Percentiles rank a stretch among this genome's conserved stretches.
phyloP scores from a whole-genome alignment of 2,888 invertebrate species.

The Limnephilus rhombicus region DNA sequence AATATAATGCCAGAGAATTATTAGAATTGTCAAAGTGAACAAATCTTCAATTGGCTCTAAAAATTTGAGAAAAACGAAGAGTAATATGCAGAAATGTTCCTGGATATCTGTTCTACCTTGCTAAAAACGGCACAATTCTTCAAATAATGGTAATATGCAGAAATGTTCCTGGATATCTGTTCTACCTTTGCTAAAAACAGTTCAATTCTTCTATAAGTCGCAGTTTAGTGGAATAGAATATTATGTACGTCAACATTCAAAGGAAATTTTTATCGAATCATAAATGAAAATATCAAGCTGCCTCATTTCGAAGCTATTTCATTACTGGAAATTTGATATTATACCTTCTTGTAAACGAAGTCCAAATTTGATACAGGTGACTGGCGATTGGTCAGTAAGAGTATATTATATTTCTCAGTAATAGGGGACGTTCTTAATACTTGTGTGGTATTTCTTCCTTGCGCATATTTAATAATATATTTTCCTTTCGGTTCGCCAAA shows the following conservation, averaged over 20 bases:
- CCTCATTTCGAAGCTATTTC: not conserved
- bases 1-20: no score
- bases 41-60: not conserved
- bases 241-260: not conserved
- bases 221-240: not conserved
- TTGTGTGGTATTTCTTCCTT: slow-evolving; percentile 3
- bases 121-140: no score
- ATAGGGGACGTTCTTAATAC: slow-evolving; percentile 1
- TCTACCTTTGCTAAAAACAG: no score
- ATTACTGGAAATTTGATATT: not conserved
- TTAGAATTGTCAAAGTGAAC: not conserved
- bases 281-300: not conserved
- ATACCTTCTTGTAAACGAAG: not conserved
- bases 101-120: no score
- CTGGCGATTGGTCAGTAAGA: not conserved
- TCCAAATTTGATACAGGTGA: not conserved
- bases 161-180: no score
- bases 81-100: no score
- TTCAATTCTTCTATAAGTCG: not conserved
- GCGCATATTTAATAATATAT: not conserved
- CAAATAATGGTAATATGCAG: not conserved
- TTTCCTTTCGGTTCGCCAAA: not conserved
- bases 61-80: not conserved
- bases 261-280: not conserved
- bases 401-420: not conserved